Base-by-base conservation (phyloP, 2,888 invertebrate species). In the Lasioglossum zephyrum region DNA sequence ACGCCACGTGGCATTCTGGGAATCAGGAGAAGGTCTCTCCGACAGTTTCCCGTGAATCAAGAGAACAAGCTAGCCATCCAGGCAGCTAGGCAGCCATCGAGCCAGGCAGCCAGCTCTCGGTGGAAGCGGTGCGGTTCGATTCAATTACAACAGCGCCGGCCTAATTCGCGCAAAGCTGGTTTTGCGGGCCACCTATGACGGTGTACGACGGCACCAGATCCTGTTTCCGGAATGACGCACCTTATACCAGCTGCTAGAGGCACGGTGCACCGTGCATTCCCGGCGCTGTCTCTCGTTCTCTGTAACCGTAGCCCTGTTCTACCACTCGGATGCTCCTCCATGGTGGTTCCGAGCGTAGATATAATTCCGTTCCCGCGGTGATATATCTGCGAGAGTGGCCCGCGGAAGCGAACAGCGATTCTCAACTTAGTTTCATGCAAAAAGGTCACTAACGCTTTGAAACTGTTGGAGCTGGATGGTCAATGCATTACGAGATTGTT, bases 91-190 rank as follows among this genome's bases (percentile, higher is more conserved):
- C 63, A 63, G 63, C 31, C 63, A 31, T 16, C 63, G 5, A 31
- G 63, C 63, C 63, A 63, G 74, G 63, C 53, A 60, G 60, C 47
- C 57, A 8, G 63, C 31, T 63, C 31, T 26, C 69, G 63, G 26
- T 72, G 39, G n/a, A 73, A 57, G 81, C 69, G 73, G 36, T 73
- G 73, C 47, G 81, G 79, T 75, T 89, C 85, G 81, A 89, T 90
- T 88, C 88, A 83, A 87, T 91, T 88, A 86, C 79, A 77, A 85
- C 82, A 80, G 74, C 77, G 80, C 39, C 80, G 81, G 57, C 80
- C 81, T 85, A 85, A 86, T 84, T 88, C 81, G 72, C 70, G 73
- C 69, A 47, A 60, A 77, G 70, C 66, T 70, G 80, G 74, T 44
- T 73, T 77, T 44, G 85, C 49, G 75, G 74, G 77, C 26, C 31